Percentiles rank a stretch among this genome's conserved stretches.
Evolutionary conservation across 2,113 vertebrate species (phyloP).

Genomic region (Cercocebus atys): DNA sequence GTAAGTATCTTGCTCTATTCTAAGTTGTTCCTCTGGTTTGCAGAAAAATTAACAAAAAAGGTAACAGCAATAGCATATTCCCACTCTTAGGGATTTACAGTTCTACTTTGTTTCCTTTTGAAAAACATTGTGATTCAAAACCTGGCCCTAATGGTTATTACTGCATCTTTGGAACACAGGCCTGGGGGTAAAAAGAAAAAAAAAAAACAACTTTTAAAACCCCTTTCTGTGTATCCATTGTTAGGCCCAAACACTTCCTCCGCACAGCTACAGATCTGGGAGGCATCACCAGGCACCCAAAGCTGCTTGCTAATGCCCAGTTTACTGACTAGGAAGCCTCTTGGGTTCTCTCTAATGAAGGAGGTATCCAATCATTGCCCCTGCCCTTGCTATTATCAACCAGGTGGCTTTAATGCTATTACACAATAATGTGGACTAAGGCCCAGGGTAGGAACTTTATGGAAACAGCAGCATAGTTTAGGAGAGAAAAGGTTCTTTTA

Average conservation of each 20-base stretch:
- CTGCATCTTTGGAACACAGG: slow-evolving; percentile 40
- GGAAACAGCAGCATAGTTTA: not conserved
- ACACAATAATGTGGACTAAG: not conserved
- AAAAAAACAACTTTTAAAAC: slow-evolving; percentile 38
- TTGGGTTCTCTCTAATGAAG: accelerated
- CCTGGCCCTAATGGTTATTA: slow-evolving; percentile 49
- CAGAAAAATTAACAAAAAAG: not conserved
- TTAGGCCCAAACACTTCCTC: not conserved
- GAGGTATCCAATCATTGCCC: not conserved
- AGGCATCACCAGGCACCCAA: not conserved
- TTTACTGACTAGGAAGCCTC: accelerated
- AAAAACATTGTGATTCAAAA: not conserved
- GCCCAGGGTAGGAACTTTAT: not conserved
- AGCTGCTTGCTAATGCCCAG: not conserved
- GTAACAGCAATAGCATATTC: accelerated
- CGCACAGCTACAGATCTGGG: not conserved
- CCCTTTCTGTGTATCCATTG: not conserved
- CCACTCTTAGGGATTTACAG: not conserved
- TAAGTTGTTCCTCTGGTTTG: not conserved
- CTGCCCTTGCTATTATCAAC: not conserved
- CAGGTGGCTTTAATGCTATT: not conserved
- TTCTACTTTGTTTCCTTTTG: not conserved
- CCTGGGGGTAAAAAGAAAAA: slow-evolving; percentile 60
- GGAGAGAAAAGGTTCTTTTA: not conserved
- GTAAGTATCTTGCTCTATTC: not conserved